Evolutionary conservation across 2,113 vertebrate species (phyloP).

Genomic region (Hemibagrus wyckioides): DNA sequence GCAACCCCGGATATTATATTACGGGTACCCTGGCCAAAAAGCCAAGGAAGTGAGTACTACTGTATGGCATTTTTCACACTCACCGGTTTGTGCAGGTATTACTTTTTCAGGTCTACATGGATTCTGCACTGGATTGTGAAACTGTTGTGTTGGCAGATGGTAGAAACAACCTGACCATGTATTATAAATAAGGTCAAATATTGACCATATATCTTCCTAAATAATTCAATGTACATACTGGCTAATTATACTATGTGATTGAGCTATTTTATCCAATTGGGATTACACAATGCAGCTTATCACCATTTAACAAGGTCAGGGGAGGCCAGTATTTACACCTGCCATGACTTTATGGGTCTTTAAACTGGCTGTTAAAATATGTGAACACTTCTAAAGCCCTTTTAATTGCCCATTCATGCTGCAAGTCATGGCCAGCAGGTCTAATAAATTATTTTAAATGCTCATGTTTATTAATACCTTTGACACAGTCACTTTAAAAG

Average conservation of each 20-base stretch:
- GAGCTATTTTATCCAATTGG: constrained; percentile 28
- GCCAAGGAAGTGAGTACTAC: constrained; percentile 77
- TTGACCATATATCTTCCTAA: constrained; percentile 49
- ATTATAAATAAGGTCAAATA: constrained; percentile 61
- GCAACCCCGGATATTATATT: constrained; percentile 86
- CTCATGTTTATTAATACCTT: constrained; percentile 60
- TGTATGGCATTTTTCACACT: neutral
- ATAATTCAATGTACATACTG: constrained; percentile 5
- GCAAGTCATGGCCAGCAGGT: constrained; percentile 58
- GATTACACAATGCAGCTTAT: constrained; percentile 34
- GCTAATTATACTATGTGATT: constrained; percentile 26
- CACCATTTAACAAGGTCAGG: constrained; percentile 35
- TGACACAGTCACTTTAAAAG: constrained; percentile 55
- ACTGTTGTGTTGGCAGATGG: neutral
- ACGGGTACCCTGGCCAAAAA: constrained; percentile 64
- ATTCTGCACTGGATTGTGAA: neutral
- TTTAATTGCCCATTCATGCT: constrained; percentile 64
- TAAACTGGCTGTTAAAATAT: constrained; percentile 52
- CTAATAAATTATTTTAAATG: constrained; percentile 63
- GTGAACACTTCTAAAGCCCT: constrained; percentile 64
- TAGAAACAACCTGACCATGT: constrained; percentile 44
- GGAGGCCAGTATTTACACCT: constrained; percentile 59
- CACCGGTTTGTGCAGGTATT: neutral
- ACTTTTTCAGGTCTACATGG: neutral
- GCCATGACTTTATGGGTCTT: constrained; percentile 63